A percentile compares a stretch with the other conserved stretches of the same genome.
Conservation (phyloP, 2,113 vertebrate species). For the Neotoma lepida region DNA sequence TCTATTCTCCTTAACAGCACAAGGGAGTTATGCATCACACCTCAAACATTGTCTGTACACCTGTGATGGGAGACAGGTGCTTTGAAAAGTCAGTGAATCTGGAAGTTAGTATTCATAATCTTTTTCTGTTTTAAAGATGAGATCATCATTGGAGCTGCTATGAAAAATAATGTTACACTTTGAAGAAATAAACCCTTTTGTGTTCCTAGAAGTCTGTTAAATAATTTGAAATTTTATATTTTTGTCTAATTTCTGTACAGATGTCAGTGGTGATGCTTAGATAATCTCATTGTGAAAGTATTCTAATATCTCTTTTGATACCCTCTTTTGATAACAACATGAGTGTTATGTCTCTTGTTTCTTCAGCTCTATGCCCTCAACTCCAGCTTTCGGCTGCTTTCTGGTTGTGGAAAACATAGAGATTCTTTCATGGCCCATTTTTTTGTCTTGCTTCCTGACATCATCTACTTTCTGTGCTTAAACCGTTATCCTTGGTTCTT, state of each 20-base stretch:
- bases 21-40: background rate
- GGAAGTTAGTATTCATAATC: background rate
- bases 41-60: background rate
- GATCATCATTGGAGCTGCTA: background rate
- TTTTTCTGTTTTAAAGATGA: background rate
- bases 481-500: background rate
- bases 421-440: background rate
- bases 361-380: background rate
- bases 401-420: background rate
- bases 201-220: background rate
- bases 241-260: background rate
- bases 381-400: background rate
- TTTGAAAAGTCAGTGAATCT: background rate
- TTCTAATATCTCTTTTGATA: background rate
- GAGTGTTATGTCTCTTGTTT: background rate
- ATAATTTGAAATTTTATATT: background rate
- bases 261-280: background rate
- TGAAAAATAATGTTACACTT: background rate
- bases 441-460: background rate
- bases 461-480: background rate
- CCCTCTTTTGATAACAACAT: background rate
- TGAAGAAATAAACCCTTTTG: background rate
- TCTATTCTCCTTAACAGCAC: background rate
- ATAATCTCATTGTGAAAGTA: background rate
- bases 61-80: background rate